Conservation (phyloP, 2,113 vertebrate species). For the Panthera uncia region DNA sequence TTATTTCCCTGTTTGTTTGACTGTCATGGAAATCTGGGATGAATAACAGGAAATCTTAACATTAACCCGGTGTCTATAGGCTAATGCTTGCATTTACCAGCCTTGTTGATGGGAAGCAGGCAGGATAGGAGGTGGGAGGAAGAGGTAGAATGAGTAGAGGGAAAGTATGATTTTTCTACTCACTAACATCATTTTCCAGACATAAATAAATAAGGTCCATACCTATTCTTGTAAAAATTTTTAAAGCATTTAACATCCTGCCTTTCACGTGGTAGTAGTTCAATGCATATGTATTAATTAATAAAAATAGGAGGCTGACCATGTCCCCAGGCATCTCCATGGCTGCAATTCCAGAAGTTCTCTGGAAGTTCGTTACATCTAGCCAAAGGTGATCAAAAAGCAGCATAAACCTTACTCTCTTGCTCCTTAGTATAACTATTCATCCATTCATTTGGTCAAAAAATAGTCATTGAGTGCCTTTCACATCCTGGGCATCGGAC, state of each 20-base stretch:
- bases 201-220: neutral
- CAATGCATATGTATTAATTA: neutral
- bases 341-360: neutral
- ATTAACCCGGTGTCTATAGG: slow-evolving; percentile 1
- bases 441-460: neutral
- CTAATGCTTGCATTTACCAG: neutral
- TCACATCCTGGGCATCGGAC: neutral
- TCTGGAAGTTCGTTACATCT: neutral
- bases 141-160: neutral
- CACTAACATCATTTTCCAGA: slow-evolving; percentile 11
- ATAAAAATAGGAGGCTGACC: neutral
- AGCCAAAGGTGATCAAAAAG: neutral
- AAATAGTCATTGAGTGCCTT: neutral
- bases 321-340: neutral
- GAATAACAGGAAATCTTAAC: slow-evolving; percentile 57
- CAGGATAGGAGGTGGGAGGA: neutral
- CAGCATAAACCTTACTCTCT: neutral
- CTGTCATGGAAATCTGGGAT: slow-evolving; percentile 47
- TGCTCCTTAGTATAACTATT: neutral
- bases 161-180: neutral
- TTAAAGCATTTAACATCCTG: neutral
- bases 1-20: slow-evolving; percentile 62
- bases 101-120: slow-evolving; percentile 26
- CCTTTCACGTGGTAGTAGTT: neutral
- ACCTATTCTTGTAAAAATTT: neutral